phyloP scores from a whole-genome alignment of 2,797 vertebrate genomes.

The Dermochelys coriacea region DNA sequence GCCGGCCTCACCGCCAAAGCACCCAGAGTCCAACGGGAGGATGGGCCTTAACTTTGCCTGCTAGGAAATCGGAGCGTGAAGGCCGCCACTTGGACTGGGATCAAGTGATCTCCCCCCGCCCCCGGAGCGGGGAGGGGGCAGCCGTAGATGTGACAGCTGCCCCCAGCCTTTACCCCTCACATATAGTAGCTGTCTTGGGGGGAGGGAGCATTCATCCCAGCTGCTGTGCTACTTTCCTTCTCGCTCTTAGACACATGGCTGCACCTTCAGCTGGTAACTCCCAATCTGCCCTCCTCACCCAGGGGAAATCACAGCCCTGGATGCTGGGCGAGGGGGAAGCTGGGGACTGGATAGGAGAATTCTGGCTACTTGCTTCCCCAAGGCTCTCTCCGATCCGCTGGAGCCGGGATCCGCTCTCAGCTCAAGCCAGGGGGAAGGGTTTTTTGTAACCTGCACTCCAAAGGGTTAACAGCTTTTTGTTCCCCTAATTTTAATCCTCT shows the following conservation, averaged over 20 bases:
- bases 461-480: constrained; percentile 90
- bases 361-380: neutral
- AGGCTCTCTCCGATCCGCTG: neutral
- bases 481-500: constrained; percentile 92
- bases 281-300: neutral
- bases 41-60: no score
- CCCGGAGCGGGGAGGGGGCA: no score
- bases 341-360: no score
- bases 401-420: neutral
- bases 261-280: neutral
- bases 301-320: neutral
- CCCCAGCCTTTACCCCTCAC: no score
- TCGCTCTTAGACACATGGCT: neutral
- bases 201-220: no score
- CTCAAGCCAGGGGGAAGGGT: neutral
- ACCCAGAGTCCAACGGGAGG: no score
- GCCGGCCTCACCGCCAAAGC: no score
- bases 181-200: neutral
- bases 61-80: no score
- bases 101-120: neutral
- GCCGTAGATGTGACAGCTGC: no score
- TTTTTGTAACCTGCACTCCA: constrained; percentile 58
- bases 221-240: neutral
- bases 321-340: no score
- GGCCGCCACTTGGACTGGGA: no score